Conservation (phyloP, 2,888 invertebrate genomes). For the Cheilosia vulpina region DNA sequence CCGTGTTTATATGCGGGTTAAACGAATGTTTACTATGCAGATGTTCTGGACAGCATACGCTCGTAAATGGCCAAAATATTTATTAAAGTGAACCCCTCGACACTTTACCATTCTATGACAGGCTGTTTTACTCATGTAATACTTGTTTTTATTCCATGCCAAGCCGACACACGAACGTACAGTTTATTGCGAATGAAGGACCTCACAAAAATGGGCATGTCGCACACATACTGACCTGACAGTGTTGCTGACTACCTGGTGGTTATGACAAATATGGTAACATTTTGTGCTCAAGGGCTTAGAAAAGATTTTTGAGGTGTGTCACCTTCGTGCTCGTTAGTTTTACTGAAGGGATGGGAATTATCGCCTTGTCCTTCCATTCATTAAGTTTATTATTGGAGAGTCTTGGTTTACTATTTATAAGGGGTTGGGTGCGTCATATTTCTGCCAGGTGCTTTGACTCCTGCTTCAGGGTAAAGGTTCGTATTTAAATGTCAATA, state of each 20-base stretch:
- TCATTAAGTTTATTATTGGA: no score
- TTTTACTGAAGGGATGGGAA: slow-evolving; percentile 7
- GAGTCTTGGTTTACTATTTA: no score
- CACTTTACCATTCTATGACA: background rate
- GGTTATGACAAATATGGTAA: slow-evolving; percentile 24
- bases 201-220: slow-evolving; percentile 34
- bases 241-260: background rate
- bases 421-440: background rate
- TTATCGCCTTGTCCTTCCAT: background rate
- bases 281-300: slow-evolving; percentile 54
- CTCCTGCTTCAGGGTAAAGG: background rate
- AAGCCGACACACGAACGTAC: slow-evolving; percentile 29
- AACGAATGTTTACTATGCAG: background rate
- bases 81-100: slow-evolving; percentile 8
- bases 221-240: slow-evolving; percentile 9
- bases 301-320: slow-evolving; percentile 55
- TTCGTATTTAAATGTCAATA: no score
- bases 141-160: background rate
- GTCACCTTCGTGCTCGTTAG: slow-evolving; percentile 39
- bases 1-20: background rate
- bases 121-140: slow-evolving; percentile 8
- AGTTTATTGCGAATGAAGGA: slow-evolving; percentile 9
- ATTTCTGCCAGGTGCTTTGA: background rate
- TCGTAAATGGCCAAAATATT: slow-evolving; percentile 7
- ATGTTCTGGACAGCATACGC: background rate